Conservation (phyloP, 1,140 invertebrate genomes). For the Phocides pigmalion region DNA sequence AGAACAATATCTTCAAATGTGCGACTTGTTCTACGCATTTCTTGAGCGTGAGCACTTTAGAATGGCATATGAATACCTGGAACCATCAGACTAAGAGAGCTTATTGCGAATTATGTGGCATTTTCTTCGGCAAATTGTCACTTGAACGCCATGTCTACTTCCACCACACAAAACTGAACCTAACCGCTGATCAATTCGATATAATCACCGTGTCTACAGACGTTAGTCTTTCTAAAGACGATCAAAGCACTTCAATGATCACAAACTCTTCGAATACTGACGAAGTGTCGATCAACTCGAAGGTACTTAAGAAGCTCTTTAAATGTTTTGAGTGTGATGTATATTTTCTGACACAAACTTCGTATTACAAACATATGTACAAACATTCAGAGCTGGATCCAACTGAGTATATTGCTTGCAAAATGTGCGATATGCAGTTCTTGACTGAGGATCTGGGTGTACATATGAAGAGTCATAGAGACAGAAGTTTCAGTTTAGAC, state of each 20-base stretch:
- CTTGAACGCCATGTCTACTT: constrained; percentile 11
- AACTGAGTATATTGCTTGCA: constrained; percentile 49
- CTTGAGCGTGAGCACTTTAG: not conserved
- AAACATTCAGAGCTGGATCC: constrained; percentile 38
- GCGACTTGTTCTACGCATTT: constrained; percentile 15
- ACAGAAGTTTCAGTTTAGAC: constrained; percentile 43
- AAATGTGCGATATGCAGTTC: constrained; percentile 50
- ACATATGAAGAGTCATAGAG: constrained; percentile 46
- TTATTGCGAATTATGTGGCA: not conserved
- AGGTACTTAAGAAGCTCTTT: constrained; percentile 33
- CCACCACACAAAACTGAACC: constrained; percentile 1
- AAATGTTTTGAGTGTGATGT: constrained; percentile 49
- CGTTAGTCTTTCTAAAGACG: too few relatives aligned
- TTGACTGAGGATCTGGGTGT: constrained; percentile 40
- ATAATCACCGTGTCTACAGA: not conserved
- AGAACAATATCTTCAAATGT: constrained; percentile 10
- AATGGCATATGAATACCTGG: constrained; percentile 6
- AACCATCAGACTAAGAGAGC: constrained; percentile 1
- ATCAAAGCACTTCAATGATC: not conserved
- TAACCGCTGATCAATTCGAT: not conserved
- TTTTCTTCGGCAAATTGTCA: constrained; percentile 2
- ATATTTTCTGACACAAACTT: constrained; percentile 34
- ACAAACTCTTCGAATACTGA: not conserved
- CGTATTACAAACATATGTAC: constrained; percentile 39
- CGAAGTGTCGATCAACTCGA: too few relatives aligned